Conservation (phyloP, 2,797 vertebrate genomes). For the Parauchenoglanis punctatus region DNA sequence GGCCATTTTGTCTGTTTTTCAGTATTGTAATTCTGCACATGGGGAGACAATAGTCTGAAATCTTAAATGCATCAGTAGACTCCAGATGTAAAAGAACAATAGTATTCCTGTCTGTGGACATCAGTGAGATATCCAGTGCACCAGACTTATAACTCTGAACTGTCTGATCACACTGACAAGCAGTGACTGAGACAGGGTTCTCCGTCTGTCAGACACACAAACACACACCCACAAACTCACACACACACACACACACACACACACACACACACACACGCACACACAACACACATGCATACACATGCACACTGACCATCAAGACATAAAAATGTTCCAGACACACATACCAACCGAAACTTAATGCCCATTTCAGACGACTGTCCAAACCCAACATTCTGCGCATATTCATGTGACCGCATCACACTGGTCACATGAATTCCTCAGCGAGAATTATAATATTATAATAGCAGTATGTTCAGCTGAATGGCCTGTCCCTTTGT, state of each 20-base stretch:
- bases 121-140: neutral
- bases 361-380: neutral
- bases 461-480: neutral
- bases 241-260: neutral
- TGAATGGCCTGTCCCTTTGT: constrained; percentile 42
- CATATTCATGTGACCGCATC: neutral
- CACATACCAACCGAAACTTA: neutral
- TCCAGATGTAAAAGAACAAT: constrained; percentile 39
- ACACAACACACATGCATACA: neutral
- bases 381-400: neutral
- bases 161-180: neutral
- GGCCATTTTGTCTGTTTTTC: neutral
- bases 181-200: constrained; percentile 7
- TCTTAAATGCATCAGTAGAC: constrained; percentile 11
- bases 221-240: neutral
- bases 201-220: neutral
- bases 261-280: neutral
- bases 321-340: neutral
- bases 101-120: constrained; percentile 7
- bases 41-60: constrained; percentile 6
- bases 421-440: constrained; percentile 18
- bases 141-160: constrained; percentile 26
- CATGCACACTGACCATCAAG: neutral
- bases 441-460: constrained; percentile 23
- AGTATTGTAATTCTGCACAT: neutral